A percentile compares a stretch with the other conserved stretches of the same genome.
Conservation (phyloP, 2,888 invertebrate genomes). For the Drymonia ruficornis region DNA sequence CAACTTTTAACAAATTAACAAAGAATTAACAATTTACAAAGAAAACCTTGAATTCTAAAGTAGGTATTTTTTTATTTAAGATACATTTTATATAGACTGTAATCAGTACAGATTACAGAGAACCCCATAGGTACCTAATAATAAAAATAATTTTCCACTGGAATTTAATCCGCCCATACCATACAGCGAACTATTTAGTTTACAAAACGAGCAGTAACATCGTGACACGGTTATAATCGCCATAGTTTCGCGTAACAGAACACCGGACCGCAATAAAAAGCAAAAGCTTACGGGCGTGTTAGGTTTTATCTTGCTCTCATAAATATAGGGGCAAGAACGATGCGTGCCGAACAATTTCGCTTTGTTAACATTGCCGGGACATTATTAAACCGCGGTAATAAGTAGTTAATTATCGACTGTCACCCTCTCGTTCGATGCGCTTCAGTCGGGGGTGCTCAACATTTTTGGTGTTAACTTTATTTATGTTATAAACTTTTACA, state of each 20-base stretch:
- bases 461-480: constrained; percentile 27
- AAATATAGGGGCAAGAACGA: constrained; percentile 57
- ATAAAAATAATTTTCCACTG: constrained; percentile 22
- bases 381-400: constrained; percentile 70
- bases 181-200: constrained; percentile 19
- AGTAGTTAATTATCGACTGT: constrained; percentile 72
- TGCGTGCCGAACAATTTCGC: constrained; percentile 58
- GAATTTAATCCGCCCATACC: constrained; percentile 30
- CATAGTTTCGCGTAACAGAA: constrained; percentile 58
- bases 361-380: constrained; percentile 68
- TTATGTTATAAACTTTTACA: background rate
- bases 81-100: background rate
- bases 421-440: constrained; percentile 50
- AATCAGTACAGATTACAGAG: constrained; percentile 20
- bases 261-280: constrained; percentile 63
- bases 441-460: constrained; percentile 41
- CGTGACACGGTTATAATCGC: constrained; percentile 49
- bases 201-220: constrained; percentile 38
- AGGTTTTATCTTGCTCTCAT: constrained; percentile 64
- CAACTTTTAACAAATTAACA: background rate
- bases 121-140: constrained; percentile 12
- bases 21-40: background rate
- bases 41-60: background rate
- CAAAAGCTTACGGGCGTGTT: constrained; percentile 59
- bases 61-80: too few relatives aligned